Percentiles rank a stretch among this genome's conserved stretches.
phyloP scores from a whole-genome alignment of 2,797 vertebrate genomes.

The Podarcis lilfordi region DNA sequence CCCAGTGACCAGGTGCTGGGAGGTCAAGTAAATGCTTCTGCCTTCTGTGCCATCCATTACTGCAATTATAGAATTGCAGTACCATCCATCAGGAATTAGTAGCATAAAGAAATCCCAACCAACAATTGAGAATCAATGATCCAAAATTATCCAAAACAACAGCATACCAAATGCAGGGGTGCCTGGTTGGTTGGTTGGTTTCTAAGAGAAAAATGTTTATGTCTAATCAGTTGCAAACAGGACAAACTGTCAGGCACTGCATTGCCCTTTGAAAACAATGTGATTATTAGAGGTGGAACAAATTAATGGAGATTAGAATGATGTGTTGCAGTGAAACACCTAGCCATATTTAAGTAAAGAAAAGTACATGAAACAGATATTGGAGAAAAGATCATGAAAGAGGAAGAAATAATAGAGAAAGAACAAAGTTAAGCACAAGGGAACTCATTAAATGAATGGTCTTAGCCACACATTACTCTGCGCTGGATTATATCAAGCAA shows the following conservation, averaged over 20 bases:
- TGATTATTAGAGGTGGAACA: neutral
- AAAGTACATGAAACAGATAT: neutral
- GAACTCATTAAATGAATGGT: conserved; percentile 12
- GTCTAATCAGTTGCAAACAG: neutral
- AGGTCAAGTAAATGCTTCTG: too few species aligned
- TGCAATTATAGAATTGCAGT: neutral
- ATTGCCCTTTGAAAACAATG: neutral
- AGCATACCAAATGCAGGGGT: too few species aligned
- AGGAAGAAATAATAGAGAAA: neutral
- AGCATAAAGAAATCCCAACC: neutral
- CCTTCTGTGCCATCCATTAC: too few species aligned
- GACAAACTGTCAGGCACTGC: neutral
- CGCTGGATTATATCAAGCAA: conserved; percentile 25
- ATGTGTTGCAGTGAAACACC: neutral
- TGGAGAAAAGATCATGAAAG: conserved; percentile 24
- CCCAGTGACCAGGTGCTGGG: too few species aligned
- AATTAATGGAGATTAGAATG: neutral
- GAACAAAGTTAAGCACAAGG: conserved; percentile 23
- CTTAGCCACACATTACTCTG: conserved; percentile 15
- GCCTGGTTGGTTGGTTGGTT: conserved; percentile 4
- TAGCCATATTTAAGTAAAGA: neutral
- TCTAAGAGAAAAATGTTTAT: neutral
- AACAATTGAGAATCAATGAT: neutral
- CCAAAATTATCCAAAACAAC: neutral
- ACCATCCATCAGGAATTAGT: neutral